Evolutionary conservation across 2,888 invertebrate genomes (phyloP).

Genomic region (Polydrusus tereticollis): DNA sequence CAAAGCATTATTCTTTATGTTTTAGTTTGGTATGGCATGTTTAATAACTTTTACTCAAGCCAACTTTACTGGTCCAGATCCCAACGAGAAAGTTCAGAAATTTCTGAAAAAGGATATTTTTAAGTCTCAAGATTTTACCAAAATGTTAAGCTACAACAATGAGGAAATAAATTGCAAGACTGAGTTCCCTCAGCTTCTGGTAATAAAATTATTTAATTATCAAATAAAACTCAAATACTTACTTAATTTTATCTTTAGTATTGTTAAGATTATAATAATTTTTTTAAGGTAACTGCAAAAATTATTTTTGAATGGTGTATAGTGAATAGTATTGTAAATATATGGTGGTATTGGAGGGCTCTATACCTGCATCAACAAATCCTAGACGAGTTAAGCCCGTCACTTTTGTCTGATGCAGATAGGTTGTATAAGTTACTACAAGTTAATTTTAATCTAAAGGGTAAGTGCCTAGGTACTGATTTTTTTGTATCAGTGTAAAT

Average conservation of each 20-base stretch:
- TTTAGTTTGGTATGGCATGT: constrained; percentile 72
- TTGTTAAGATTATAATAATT: not conserved
- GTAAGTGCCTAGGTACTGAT: too few relatives aligned
- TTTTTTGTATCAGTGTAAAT: too few relatives aligned
- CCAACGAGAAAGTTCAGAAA: constrained; percentile 65
- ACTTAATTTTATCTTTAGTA: not conserved
- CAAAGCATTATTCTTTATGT: constrained; percentile 2
- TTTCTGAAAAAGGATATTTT: constrained; percentile 68
- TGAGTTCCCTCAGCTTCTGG: constrained; percentile 69
- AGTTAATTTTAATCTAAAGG: constrained; percentile 58
- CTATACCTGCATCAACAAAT: constrained; percentile 81
- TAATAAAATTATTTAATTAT: too few relatives aligned
- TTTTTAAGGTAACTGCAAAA: constrained; percentile 61
- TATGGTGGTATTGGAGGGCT: constrained; percentile 84
- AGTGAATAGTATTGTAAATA: constrained; percentile 63
- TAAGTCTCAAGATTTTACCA: constrained; percentile 65
- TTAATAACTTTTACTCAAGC: constrained; percentile 81
- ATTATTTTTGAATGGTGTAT: constrained; percentile 64
- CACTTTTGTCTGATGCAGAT: constrained; percentile 74
- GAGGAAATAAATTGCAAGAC: constrained; percentile 79
- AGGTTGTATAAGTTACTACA: constrained; percentile 62
- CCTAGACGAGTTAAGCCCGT: constrained; percentile 81
- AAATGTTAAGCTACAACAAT: constrained; percentile 71
- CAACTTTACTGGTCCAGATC: constrained; percentile 85
- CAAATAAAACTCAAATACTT: too few relatives aligned